Evolutionary conservation across 2,113 vertebrate genomes (phyloP).

Genomic region (Oplegnathus fasciatus): DNA sequence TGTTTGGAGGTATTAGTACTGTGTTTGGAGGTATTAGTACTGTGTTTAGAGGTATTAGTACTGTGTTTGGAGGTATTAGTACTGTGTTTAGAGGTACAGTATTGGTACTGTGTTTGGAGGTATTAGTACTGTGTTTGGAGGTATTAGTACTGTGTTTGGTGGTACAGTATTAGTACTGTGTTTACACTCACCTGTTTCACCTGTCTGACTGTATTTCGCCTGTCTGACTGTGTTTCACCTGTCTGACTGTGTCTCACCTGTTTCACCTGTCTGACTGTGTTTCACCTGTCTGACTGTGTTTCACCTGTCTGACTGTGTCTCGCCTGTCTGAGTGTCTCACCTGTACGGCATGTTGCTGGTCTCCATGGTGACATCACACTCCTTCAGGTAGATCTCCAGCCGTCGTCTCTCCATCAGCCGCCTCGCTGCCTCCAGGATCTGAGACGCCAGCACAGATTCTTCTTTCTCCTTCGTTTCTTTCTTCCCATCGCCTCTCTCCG

Average conservation of each 20-base stretch:
- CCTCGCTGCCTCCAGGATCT: slow-evolving; percentile 68
- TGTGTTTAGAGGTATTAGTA: no score
- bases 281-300: not conserved
- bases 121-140: no score
- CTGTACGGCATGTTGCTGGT: slow-evolving; percentile 59
- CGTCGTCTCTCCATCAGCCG: slow-evolving; percentile 69
- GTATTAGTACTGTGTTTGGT: no score
- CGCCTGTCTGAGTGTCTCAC: slow-evolving; percentile 13
- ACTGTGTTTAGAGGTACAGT: no score
- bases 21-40: no score
- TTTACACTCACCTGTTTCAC: no score
- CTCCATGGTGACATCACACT: slow-evolving; percentile 69
- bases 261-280: not conserved
- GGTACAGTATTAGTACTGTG: no score
- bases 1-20: no score
- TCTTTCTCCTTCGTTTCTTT: slow-evolving; percentile 51
- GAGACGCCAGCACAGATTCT: slow-evolving; percentile 40
- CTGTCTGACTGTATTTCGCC: no score
- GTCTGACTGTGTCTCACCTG: not conserved
- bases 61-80: no score
- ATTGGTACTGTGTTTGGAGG: no score
- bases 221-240: not conserved
- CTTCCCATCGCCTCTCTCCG: slow-evolving; percentile 18
- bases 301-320: not conserved
- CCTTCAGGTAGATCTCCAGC: slow-evolving; percentile 72